Evolutionary conservation across 1,140 invertebrate species (phyloP).

Genomic region (Megalonaias nervosa): DNA sequence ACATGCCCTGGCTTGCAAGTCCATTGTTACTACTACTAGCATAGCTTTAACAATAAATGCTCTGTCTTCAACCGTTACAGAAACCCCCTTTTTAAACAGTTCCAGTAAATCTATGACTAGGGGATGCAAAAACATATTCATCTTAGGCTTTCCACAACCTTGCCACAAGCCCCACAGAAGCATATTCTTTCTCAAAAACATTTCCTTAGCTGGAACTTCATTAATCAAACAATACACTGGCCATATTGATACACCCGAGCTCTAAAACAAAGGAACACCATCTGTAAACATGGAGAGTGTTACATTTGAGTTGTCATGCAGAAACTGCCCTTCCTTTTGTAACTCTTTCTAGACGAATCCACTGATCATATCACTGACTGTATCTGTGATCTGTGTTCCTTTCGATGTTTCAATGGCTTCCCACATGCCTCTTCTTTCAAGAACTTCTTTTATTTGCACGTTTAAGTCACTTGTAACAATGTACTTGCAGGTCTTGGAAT

Average conservation of each 20-base stretch:
- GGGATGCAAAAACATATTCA: conserved; percentile 7
- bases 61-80: conserved; percentile 2
- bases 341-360: no score
- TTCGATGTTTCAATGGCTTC: no score
- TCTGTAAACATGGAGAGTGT: conserved; percentile 34
- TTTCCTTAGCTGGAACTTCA: conserved; percentile 12
- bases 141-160: conserved; percentile 8
- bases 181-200: conserved; percentile 28
- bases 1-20: conserved; percentile 28
- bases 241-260: conserved; percentile 26
- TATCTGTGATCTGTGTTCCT: no score
- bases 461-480: no score
- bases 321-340: conserved; percentile 15
- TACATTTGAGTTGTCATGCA: conserved; percentile 9
- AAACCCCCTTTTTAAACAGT: conserved; percentile 15
- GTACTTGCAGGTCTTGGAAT: no score
- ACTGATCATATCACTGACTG: no score
- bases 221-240: conserved; percentile 35
- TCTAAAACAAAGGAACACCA: conserved; percentile 28
- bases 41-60: conserved; percentile 15
- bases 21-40: conserved; percentile 28
- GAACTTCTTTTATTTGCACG: no score
- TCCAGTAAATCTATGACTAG: conserved; percentile 16
- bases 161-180: conserved; percentile 36
- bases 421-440: no score